Evolutionary conservation across 2,888 invertebrate genomes (phyloP).

Genomic region (Euplagia quadripunctaria): DNA sequence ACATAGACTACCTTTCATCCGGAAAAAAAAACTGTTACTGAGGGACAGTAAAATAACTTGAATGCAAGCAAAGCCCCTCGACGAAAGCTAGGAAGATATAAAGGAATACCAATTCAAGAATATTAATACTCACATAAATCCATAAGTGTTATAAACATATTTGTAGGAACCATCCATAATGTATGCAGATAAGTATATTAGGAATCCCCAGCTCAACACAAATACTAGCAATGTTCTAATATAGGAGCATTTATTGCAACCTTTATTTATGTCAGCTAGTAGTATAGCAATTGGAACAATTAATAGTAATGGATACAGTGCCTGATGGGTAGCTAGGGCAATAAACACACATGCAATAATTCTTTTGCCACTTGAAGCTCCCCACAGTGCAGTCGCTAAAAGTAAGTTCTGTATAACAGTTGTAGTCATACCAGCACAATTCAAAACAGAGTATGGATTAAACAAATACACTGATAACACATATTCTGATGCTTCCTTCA

Average conservation of each 20-base stretch:
- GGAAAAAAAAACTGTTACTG: no score
- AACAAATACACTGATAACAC: conserved; percentile 94
- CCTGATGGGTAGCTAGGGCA: conserved; percentile 93
- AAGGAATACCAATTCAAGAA: neutral
- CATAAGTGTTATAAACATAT: conserved; percentile 91
- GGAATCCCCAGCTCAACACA: conserved; percentile 81
- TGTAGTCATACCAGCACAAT: conserved; percentile 96
- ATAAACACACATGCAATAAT: conserved; percentile 89
- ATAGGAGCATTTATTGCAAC: conserved; percentile 81
- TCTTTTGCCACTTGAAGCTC: conserved; percentile 89
- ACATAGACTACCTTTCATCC: no score
- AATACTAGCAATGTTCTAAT: conserved; percentile 84
- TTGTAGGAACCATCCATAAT: conserved; percentile 89
- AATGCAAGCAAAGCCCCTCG: no score
- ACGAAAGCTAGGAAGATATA: neutral
- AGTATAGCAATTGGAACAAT: conserved; percentile 94
- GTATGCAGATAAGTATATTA: conserved; percentile 88
- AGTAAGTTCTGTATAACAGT: conserved; percentile 96
- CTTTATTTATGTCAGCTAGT: conserved; percentile 86
- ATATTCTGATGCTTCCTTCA: conserved; percentile 89
- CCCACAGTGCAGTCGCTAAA: conserved; percentile 90
- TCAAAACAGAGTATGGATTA: conserved; percentile 95
- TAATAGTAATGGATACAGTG: conserved; percentile 93
- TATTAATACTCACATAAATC: conserved; percentile 91
- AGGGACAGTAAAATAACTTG: no score